Conservation (phyloP, 2,888 invertebrate genomes). For the Idaea dimidiata region DNA sequence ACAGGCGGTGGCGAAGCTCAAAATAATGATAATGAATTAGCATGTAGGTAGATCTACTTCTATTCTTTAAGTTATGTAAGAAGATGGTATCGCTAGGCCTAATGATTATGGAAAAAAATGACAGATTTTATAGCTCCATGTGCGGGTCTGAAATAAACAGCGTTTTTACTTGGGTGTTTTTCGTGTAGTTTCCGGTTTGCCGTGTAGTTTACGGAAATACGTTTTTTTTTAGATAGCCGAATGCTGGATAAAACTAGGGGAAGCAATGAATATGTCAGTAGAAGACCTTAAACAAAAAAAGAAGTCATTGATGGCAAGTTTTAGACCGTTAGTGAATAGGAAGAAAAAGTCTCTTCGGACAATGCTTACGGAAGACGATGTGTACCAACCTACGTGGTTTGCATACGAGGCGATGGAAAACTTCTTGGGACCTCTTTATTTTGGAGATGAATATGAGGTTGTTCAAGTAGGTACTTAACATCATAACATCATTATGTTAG, state of each 20-base stretch:
- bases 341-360: not conserved
- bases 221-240: not conserved
- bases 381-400: slow-evolving; percentile 1
- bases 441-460: not conserved
- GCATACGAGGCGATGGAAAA: not conserved
- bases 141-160: too few species aligned
- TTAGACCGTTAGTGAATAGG: not conserved
- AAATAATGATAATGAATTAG: too few species aligned
- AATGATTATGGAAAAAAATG: too few species aligned
- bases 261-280: not conserved
- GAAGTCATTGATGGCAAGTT: not conserved
- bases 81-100: too few species aligned
- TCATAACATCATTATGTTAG: too few species aligned
- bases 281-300: not conserved
- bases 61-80: too few species aligned
- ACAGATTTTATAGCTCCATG: too few species aligned
- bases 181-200: too few species aligned
- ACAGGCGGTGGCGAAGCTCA: too few species aligned
- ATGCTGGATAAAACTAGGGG: not conserved
- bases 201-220: not conserved
- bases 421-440: not conserved
- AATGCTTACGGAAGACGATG: slow-evolving; percentile 1
- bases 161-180: too few species aligned
- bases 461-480: not conserved
- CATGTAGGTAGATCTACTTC: too few species aligned